These are phyloP conservation scores for Agriopis leucophaearia DNA, from an alignment of 2,888 invertebrate genomes.

Conservation along the genomic window DNA sequence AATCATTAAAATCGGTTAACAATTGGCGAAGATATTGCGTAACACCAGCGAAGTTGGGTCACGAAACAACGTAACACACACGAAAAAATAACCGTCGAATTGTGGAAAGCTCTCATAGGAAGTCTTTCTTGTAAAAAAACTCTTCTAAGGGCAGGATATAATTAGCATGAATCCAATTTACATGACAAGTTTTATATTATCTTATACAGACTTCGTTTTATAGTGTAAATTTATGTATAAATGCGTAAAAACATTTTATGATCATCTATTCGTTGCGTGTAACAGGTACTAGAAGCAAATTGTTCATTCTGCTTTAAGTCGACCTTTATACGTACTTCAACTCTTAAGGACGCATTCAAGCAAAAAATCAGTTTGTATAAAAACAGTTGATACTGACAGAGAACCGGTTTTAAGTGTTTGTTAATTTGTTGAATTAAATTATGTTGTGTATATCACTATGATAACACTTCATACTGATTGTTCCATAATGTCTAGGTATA, in stretches of 20 bases:
- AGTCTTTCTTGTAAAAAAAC: no score
- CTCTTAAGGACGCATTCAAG: conserved; percentile 4
- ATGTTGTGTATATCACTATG: conserved; percentile 1
- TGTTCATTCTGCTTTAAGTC: conserved; percentile 1
- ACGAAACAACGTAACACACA: no score
- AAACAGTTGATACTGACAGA: conserved; percentile 10
- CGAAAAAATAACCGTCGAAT: no score
- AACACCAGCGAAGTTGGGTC: no score
- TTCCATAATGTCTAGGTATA: background rate
- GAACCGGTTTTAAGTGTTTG: conserved; percentile 4
- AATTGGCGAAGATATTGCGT: no score
- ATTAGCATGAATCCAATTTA: no score
- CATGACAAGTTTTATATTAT: no score
- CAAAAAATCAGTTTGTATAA: conserved; percentile 10
- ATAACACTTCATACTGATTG: background rate
- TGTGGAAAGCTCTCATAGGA: no score
- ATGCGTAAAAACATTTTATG: background rate
- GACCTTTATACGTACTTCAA: conserved; percentile 21
- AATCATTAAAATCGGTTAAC: no score
- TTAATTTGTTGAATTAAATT: background rate
- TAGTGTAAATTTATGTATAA: background rate
- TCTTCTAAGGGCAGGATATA: no score
- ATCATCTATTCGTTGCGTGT: background rate
- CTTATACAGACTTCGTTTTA: no score
- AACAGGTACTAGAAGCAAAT: background rate